Evolutionary conservation across 2,888 invertebrate genomes (phyloP).

Genomic region (Eilema depressum): DNA sequence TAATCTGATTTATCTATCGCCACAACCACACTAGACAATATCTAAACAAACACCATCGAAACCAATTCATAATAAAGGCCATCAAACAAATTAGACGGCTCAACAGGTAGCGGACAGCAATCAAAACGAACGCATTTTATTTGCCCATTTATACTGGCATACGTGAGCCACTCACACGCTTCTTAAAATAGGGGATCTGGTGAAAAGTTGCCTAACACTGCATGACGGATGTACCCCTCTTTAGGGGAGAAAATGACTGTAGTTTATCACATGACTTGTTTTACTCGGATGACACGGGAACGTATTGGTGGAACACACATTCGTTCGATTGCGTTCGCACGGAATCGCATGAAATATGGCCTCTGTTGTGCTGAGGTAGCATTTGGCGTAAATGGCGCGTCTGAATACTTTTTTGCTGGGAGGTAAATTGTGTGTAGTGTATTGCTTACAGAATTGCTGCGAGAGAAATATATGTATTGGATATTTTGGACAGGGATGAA

Average conservation of each 20-base stretch:
- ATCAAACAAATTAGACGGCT: constrained; percentile 12
- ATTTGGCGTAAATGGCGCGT: constrained; percentile 56
- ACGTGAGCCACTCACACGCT: constrained; percentile 46
- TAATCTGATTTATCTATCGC: background rate
- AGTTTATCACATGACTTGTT: constrained; percentile 68
- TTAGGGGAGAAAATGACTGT: constrained; percentile 65
- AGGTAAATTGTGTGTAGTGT: constrained; percentile 46
- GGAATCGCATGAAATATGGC: constrained; percentile 54
- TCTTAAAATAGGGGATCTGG: constrained; percentile 54
- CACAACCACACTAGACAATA: background rate
- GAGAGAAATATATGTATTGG: constrained; percentile 27
- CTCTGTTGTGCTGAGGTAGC: constrained; percentile 50
- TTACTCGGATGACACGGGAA: constrained; percentile 64
- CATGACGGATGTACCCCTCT: constrained; percentile 67
- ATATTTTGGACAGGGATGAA: constrained; percentile 18
- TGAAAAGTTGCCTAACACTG: constrained; percentile 68
- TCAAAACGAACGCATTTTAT: constrained; percentile 17
- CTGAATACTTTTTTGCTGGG: constrained; percentile 47
- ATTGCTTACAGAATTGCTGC: constrained; percentile 40
- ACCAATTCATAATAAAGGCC: background rate
- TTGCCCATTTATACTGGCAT: constrained; percentile 42
- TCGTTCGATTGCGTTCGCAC: constrained; percentile 49
- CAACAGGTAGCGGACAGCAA: constrained; percentile 23
- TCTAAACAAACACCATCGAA: background rate
- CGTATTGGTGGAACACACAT: constrained; percentile 52